Conservation (phyloP, 2,888 invertebrate species). For the Dicycla oo region DNA sequence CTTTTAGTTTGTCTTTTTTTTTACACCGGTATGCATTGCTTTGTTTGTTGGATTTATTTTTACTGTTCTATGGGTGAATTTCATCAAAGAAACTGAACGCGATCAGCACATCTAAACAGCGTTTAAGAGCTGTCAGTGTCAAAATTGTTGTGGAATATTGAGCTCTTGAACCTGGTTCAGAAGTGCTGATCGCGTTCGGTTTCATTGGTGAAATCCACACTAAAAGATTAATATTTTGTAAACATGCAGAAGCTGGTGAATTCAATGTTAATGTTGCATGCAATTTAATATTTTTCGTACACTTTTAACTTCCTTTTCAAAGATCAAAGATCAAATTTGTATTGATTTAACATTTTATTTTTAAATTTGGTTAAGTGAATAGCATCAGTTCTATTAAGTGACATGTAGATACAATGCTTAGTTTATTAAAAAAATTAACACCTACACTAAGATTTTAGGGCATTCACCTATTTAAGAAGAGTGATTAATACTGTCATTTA, state of each 20-base stretch:
- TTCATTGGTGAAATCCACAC: too few species aligned
- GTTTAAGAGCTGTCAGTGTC: too few species aligned
- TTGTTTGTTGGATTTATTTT: neutral
- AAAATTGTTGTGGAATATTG: too few species aligned
- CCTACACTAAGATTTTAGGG: neutral
- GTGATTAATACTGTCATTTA: neutral
- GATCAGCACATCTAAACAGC: too few species aligned
- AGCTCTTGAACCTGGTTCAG: too few species aligned
- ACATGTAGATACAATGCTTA: too few species aligned
- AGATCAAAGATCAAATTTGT: neutral
- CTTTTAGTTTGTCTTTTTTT: too few species aligned
- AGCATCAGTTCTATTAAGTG: too few species aligned
- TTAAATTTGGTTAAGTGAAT: neutral
- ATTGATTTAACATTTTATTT: neutral
- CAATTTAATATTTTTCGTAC: neutral
- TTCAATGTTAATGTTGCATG: conserved; percentile 14
- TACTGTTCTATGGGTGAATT: too few species aligned
- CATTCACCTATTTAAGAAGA: neutral
- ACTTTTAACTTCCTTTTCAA: neutral
- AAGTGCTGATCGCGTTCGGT: too few species aligned
- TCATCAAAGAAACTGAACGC: too few species aligned
- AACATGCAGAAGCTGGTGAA: neutral
- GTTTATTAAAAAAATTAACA: neutral
- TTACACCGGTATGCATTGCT: neutral
- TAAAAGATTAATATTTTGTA: neutral